Percentiles rank a stretch among this genome's conserved stretches.
Evolutionary conservation across 1,140 invertebrate species (phyloP).

Genomic region (Drosophila mayri): DNA sequence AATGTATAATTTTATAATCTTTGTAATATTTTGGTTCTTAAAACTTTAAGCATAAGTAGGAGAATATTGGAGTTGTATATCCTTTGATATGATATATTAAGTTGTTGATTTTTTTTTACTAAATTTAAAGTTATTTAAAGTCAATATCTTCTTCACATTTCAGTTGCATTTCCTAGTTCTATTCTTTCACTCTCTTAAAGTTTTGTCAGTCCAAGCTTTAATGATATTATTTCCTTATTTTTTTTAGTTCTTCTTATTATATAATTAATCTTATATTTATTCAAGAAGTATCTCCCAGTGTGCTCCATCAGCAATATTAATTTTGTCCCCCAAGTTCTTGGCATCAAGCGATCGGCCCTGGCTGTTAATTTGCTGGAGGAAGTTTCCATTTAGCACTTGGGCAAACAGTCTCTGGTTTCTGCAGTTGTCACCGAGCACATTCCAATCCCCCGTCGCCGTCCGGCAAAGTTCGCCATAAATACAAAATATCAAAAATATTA

Average conservation of each 20-base stretch:
- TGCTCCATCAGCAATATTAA: not conserved
- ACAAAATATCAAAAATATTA: slow-evolving; percentile 79
- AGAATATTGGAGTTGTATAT: no score
- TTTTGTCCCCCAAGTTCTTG: not conserved
- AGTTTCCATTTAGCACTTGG: slow-evolving; percentile 82
- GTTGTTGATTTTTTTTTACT: no score
- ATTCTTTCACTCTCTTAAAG: not conserved
- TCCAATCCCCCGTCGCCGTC: slow-evolving; percentile 23
- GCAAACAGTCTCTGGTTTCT: slow-evolving; percentile 68
- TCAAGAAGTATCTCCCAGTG: not conserved
- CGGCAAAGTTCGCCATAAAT: slow-evolving; percentile 62
- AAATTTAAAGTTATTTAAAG: no score
- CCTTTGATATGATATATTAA: no score
- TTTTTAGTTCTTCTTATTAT: not conserved
- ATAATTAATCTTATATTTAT: not conserved
- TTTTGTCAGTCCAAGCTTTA: not conserved
- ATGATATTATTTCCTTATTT: not conserved
- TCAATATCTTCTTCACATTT: not conserved
- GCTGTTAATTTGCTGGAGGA: slow-evolving; percentile 78
- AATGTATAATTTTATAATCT: not conserved
- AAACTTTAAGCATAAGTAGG: no score
- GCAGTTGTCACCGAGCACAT: slow-evolving; percentile 71
- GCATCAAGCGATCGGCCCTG: slow-evolving; percentile 39
- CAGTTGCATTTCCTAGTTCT: not conserved
- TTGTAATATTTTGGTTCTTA: not conserved